A percentile compares a stretch with the other conserved stretches of the same genome.
Evolutionary conservation across 1,140 invertebrate species (phyloP).

Genomic region (Saccostrea glomerata): DNA sequence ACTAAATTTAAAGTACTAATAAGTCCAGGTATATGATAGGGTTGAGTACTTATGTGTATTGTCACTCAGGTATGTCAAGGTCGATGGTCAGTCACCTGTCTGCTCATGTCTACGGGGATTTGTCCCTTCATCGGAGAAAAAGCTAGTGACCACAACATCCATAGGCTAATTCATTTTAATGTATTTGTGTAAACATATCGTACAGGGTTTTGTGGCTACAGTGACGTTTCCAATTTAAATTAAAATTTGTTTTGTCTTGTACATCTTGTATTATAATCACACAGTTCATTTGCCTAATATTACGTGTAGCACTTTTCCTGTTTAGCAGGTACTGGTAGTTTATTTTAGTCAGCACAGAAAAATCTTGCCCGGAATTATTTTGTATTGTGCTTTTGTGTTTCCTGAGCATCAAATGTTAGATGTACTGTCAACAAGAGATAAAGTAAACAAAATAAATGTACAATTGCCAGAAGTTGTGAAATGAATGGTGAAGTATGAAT

Average conservation of each 20-base stretch:
- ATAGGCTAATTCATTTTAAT: background rate
- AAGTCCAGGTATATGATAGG: background rate
- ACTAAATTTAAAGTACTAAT: background rate
- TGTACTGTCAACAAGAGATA: background rate
- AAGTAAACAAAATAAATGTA: background rate
- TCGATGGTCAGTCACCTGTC: background rate
- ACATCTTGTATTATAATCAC: too few species aligned
- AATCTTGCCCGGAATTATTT: background rate
- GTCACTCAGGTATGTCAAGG: background rate
- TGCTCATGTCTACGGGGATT: background rate
- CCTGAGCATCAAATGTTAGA: background rate
- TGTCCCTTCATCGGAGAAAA: background rate
- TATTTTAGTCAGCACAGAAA: background rate
- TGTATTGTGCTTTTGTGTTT: background rate
- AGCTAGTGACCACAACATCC: background rate
- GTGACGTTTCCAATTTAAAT: too few species aligned
- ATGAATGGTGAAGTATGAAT: background rate
- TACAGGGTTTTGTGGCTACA: background rate
- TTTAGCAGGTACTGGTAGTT: too few species aligned
- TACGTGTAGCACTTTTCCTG: too few species aligned
- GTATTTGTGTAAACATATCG: background rate
- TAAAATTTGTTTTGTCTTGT: too few species aligned
- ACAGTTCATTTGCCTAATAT: too few species aligned
- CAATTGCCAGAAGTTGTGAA: background rate
- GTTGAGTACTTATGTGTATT: slow-evolving; percentile 14